Evolutionary conservation across 2,797 vertebrate genomes (phyloP).

Genomic region (Megaceryle alcyon): DNA sequence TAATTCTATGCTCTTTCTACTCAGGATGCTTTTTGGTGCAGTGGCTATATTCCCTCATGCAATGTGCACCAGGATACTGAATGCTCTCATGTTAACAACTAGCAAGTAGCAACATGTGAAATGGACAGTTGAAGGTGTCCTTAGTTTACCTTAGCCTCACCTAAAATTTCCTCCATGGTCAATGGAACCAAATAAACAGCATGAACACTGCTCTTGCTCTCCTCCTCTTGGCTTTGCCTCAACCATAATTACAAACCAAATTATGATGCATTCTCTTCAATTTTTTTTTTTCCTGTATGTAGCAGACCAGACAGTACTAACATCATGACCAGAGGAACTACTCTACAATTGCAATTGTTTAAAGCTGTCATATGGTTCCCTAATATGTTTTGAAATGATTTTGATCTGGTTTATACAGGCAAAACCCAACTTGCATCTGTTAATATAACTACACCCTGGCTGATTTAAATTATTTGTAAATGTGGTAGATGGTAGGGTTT

Average conservation of each 20-base stretch:
- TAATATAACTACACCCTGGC: neutral
- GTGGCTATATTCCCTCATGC: neutral
- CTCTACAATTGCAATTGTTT: neutral
- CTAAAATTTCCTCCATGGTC: neutral
- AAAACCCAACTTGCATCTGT: neutral
- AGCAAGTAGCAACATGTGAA: neutral
- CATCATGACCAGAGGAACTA: neutral
- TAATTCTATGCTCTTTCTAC: neutral
- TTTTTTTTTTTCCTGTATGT: neutral
- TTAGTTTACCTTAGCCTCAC: neutral
- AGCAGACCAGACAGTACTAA: neutral
- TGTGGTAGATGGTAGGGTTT: neutral
- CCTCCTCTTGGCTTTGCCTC: neutral
- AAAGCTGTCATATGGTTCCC: neutral
- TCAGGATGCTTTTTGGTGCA: neutral
- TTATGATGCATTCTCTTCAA: neutral
- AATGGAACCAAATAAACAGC: neutral
- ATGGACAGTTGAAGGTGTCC: neutral
- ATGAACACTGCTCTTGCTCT: fast-evolving
- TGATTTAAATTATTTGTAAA: constrained; percentile 6
- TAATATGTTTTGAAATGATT: constrained; percentile 8
- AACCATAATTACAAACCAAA: constrained; percentile 18
- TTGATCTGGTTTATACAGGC: constrained; percentile 9
- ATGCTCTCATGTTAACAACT: neutral
- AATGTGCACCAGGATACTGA: neutral